A percentile compares a stretch with the other conserved stretches of the same genome.
These are phyloP conservation scores for Apodemia hepburni DNA, from an alignment of 2,888 invertebrate species.

Conservation along the genomic window DNA sequence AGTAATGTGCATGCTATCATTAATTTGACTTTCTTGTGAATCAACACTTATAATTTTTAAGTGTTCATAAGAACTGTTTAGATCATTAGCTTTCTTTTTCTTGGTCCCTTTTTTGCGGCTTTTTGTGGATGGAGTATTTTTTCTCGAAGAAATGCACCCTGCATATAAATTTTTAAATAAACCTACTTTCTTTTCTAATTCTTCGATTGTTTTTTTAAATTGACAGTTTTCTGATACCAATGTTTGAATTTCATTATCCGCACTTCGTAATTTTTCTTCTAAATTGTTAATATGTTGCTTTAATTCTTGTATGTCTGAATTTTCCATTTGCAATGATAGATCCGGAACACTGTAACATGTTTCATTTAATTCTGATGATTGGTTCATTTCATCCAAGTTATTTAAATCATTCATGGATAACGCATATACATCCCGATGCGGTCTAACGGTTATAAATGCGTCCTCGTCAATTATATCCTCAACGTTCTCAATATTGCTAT, in stretches of 20 bases:
- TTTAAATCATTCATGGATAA: neutral
- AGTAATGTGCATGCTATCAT: neutral
- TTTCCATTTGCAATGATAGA: neutral
- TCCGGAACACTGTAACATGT: neutral
- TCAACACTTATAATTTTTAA: neutral
- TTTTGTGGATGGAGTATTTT: neutral
- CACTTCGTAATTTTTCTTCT: neutral
- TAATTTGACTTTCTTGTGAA: neutral
- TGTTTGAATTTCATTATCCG: neutral
- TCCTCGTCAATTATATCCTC: neutral
- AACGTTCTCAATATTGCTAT: neutral
- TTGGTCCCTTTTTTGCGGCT: neutral
- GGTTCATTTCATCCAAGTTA: slow-evolving; percentile 5
- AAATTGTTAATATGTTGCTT: neutral
- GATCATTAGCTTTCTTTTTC: neutral
- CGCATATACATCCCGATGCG: neutral
- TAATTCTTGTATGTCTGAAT: neutral
- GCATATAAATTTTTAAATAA: neutral
- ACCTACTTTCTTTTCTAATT: neutral
- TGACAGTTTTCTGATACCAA: neutral
- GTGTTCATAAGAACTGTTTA: neutral
- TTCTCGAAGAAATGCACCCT: neutral
- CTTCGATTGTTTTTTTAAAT: neutral
- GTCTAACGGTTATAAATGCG: neutral
- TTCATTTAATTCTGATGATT: neutral